Evolutionary conservation across 2,888 invertebrate species (phyloP).

Genomic region (Morpho helenor): DNA sequence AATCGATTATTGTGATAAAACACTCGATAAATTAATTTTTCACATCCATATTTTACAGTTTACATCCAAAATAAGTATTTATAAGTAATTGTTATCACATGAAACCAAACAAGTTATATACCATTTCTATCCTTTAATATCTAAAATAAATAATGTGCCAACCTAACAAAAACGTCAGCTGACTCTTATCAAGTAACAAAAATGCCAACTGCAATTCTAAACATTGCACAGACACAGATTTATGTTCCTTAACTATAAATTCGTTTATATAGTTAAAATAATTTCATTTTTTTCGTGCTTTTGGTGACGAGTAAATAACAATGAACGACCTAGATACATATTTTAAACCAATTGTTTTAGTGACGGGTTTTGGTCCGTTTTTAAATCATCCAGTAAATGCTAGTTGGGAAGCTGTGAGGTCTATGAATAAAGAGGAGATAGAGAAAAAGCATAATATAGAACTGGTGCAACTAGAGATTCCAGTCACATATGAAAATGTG

Average conservation of each 20-base stretch:
- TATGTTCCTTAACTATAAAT: not conserved
- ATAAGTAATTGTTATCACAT: too few relatives aligned
- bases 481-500: slow-evolving; percentile 86
- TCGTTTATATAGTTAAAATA: too few relatives aligned
- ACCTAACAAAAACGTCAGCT: slow-evolving; percentile 43
- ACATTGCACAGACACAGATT: not conserved
- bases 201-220: slow-evolving; percentile 16
- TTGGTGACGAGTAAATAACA: slow-evolving; percentile 29
- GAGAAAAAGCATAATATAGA: slow-evolving; percentile 70
- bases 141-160: slow-evolving; percentile 23
- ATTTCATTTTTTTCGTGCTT: not conserved
- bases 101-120: too few relatives aligned
- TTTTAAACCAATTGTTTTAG: slow-evolving; percentile 69
- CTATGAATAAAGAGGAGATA: slow-evolving; percentile 76
- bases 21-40: too few relatives aligned
- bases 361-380: slow-evolving; percentile 92
- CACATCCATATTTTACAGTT: too few relatives aligned
- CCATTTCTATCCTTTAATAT: too few relatives aligned
- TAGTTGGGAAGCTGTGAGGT: slow-evolving; percentile 90
- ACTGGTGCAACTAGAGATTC: slow-evolving; percentile 80
- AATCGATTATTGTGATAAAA: too few relatives aligned
- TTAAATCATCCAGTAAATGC: slow-evolving; percentile 84
- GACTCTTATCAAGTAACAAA: slow-evolving; percentile 31
- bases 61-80: too few relatives aligned
- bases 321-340: slow-evolving; percentile 44